Percentiles rank a stretch among this genome's conserved stretches.
phyloP scores from a whole-genome alignment of 2,888 invertebrate species.

The Campoplex nolae region DNA sequence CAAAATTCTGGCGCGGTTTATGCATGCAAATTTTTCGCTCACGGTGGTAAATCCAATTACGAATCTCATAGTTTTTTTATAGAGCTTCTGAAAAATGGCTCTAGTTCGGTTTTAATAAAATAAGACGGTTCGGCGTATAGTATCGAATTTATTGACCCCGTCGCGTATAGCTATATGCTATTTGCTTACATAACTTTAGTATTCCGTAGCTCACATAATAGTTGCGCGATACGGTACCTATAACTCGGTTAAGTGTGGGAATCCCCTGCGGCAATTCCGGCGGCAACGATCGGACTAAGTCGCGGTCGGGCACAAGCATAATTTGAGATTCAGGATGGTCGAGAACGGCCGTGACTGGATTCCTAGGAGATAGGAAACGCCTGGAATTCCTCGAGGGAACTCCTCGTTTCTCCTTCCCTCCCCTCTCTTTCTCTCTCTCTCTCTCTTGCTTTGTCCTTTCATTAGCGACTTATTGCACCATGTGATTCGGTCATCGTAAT shows the following conservation, averaged over 20 bases:
- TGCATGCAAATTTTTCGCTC: no score
- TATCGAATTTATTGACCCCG: slow-evolving; percentile 21
- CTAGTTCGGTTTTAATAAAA: not conserved
- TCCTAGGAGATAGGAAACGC: slow-evolving; percentile 66
- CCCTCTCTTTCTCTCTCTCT: slow-evolving; percentile 13
- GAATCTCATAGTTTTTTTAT: not conserved
- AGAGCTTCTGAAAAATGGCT: not conserved
- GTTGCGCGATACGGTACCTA: slow-evolving; percentile 49
- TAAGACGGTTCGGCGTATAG: not conserved
- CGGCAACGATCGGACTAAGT: slow-evolving; percentile 55
- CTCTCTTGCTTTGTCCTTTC: not conserved
- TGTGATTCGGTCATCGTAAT: not conserved
- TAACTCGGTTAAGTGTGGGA: slow-evolving; percentile 66
- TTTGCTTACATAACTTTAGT: slow-evolving; percentile 52
- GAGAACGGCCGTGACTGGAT: slow-evolving; percentile 64
- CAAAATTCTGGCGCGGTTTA: no score
- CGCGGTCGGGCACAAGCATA: slow-evolving; percentile 62
- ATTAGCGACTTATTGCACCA: not conserved
- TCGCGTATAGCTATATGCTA: slow-evolving; percentile 20
- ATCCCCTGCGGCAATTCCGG: slow-evolving; percentile 61
- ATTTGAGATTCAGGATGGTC: slow-evolving; percentile 68
- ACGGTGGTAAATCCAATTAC: not conserved
- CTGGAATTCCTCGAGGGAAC: slow-evolving; percentile 59
- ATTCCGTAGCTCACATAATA: slow-evolving; percentile 47
- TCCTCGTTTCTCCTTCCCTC: slow-evolving; percentile 16